A percentile compares a stretch with the other conserved stretches of the same genome.
Evolutionary conservation across 2,113 vertebrate genomes (phyloP).

Genomic region (Regulus satrapa): DNA sequence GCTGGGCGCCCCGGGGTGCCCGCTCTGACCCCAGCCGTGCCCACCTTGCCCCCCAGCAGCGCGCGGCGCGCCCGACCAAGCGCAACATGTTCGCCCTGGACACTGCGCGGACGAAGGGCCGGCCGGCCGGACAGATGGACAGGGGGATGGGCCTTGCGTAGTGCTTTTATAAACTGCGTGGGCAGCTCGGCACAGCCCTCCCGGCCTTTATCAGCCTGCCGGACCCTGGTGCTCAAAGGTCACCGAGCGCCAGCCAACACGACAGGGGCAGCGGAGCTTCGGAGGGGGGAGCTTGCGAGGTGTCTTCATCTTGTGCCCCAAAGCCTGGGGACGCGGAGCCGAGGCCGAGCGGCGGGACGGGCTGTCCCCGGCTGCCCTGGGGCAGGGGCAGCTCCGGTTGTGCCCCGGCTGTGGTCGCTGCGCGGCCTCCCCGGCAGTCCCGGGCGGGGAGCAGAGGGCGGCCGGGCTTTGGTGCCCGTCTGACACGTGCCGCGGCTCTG

Average conservation of each 20-base stretch:
- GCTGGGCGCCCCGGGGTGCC: not conserved
- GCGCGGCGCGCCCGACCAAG: not conserved
- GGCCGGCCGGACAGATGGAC: not conserved
- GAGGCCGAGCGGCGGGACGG: rapidly evolving
- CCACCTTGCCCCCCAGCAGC: not conserved
- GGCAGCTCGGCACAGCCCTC: not conserved
- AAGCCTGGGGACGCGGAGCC: rapidly evolving
- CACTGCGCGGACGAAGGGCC: not conserved
- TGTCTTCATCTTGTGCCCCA: not conserved
- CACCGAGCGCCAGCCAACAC: not conserved
- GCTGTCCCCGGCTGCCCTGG: rapidly evolving
- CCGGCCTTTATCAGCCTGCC: slow-evolving; percentile 3
- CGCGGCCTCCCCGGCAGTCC: not conserved
- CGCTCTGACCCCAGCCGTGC: not conserved
- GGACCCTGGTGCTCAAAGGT: slow-evolving; percentile 64
- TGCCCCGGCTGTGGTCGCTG: rapidly evolving
- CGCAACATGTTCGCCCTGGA: slow-evolving; percentile 53
- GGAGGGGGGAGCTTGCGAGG: not conserved
- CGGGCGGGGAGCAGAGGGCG: not conserved
- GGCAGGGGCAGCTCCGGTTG: rapidly evolving
- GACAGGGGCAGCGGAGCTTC: not conserved
- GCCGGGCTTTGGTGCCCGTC: not conserved
- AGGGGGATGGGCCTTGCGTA: not conserved
- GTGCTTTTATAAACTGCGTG: slow-evolving; percentile 55
- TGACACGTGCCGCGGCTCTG: rapidly evolving